Base-by-base conservation (phyloP, 2,888 invertebrate genomes). In the Hirtodrosophila trivittata region DNA sequence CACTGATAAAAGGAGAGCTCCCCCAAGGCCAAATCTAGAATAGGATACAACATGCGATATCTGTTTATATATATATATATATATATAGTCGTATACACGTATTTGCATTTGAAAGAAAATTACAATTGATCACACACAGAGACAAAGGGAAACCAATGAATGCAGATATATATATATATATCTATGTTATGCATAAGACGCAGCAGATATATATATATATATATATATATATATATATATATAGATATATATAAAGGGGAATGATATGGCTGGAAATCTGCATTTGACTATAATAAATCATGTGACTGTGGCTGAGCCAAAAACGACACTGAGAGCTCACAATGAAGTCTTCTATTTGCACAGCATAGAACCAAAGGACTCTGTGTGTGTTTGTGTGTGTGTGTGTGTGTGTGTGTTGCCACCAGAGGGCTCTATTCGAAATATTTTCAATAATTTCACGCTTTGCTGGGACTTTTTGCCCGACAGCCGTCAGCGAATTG, bases 91-190 rank as follows among this genome's bases (percentile, higher is more conserved):
- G 38, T 7, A 18, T 12, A 13, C 5, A 13, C 4, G 50, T 85
- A 87, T 81, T 81, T 81, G 86, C 87, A 87, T 80, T 77, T 68
- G 72, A 87, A 85, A 75, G 86, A 77, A 87, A 78, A 86, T 87
- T 81, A 86, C 83, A 77, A 82, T 85, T 74, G 87, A 87, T 77
- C 83, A 85, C 18, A 47, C 49, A 50, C 26, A 45, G 39, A n/a
- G 51, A 43, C 41, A 58, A 54, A 25, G 41, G 39, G 39, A 50
- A 21, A 26, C 6, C 39, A 14, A 35, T 35, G 35, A n/a, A 35
- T 18, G 18, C 9, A 8, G 5, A 43, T 43, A 47, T 32, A 56
- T 38, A 63, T 13, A 58, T 42, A 55, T 47, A 26, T 12, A 32
- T 13, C n/a, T 18, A 42, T 41, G 30, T 21, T 32, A 32, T 32